These are phyloP conservation scores for Hymenopus coronatus DNA, from an alignment of 2,888 invertebrate species.

Conservation along the genomic window DNA sequence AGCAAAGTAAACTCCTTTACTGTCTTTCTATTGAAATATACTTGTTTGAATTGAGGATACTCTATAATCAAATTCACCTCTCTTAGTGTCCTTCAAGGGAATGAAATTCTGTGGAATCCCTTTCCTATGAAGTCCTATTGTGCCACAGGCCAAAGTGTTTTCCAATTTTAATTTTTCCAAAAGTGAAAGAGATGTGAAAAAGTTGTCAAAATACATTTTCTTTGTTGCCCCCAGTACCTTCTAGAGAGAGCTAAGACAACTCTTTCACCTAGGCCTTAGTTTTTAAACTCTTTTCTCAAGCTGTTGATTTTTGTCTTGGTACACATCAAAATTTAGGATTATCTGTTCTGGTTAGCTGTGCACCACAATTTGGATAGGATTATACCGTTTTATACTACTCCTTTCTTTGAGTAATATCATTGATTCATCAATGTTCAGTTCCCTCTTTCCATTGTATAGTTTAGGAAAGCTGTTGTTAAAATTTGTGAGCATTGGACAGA, in stretches of 20 bases:
- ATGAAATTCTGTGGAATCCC: slow-evolving; percentile 17
- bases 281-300: no score
- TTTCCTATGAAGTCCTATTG: slow-evolving; percentile 30
- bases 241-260: slow-evolving; percentile 35
- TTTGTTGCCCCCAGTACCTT: slow-evolving; percentile 30
- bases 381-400: slow-evolving; percentile 33
- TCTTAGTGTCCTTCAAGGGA: not conserved
- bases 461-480: slow-evolving; percentile 24
- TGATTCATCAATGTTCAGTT: slow-evolving; percentile 25
- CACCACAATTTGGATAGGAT: slow-evolving; percentile 34
- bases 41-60: slow-evolving; percentile 20
- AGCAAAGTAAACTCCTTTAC: slow-evolving; percentile 29
- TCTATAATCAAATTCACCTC: slow-evolving; percentile 20
- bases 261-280: no score
- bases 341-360: slow-evolving; percentile 33
- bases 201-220: slow-evolving; percentile 27
- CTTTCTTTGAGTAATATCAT: slow-evolving; percentile 26
- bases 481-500: slow-evolving; percentile 21
- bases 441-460: slow-evolving; percentile 25
- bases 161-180: slow-evolving; percentile 34
- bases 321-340: slow-evolving; percentile 35
- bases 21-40: slow-evolving; percentile 35
- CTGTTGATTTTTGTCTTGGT: slow-evolving; percentile 15
- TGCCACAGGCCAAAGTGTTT: slow-evolving; percentile 34
- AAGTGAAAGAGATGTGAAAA: slow-evolving; percentile 29